Conservation (phyloP, 1,140 invertebrate species). For the Pantala flavescens region DNA sequence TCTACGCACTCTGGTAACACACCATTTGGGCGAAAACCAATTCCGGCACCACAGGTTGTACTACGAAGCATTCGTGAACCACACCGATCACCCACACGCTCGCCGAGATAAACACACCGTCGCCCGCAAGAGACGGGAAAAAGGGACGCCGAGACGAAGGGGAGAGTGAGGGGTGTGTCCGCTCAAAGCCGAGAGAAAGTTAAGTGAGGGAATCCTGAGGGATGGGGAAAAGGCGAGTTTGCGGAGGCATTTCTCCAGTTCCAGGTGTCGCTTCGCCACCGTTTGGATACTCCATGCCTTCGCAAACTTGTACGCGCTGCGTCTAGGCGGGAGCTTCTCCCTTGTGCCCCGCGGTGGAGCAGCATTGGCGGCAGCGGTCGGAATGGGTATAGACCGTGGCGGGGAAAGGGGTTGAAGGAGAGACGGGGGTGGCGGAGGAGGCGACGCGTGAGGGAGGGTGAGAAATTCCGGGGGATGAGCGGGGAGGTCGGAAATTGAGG, state of each 20-base stretch:
- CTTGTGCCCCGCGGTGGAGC: background rate
- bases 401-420: constrained; percentile 24
- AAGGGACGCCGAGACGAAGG: background rate
- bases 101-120: too few species aligned
- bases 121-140: background rate
- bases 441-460: constrained; percentile 18
- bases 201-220: too few species aligned
- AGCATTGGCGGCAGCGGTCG: background rate
- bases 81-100: too few species aligned
- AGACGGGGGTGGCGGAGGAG: background rate
- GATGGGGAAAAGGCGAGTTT: background rate
- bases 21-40: too few species aligned
- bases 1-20: too few species aligned
- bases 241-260: background rate
- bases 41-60: too few species aligned
- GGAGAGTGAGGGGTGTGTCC: background rate
- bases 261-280: background rate
- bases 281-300: too few species aligned
- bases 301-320: background rate
- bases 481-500: constrained; percentile 24
- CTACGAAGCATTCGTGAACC: too few species aligned
- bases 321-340: background rate
- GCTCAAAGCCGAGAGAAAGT: background rate
- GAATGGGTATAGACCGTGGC: constrained; percentile 19
- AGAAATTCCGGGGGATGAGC: constrained; percentile 24